Base-by-base conservation (phyloP, 2,797 vertebrate genomes). In the Aulostomus chinensis region DNA sequence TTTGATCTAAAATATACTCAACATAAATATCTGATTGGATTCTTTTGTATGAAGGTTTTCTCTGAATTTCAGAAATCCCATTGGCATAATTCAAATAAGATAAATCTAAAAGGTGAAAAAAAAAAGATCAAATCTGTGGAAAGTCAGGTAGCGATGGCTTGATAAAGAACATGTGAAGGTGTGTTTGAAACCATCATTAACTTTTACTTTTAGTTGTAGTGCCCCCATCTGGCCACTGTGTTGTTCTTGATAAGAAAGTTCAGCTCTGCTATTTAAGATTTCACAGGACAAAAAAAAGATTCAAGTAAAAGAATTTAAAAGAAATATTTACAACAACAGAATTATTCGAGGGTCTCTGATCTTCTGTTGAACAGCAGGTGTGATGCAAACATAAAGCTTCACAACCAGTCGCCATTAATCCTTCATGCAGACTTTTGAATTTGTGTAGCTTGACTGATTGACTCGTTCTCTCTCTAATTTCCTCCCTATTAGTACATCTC, bases 201-300 rank as follows among this genome's bases (percentile, higher is more conserved):
- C 57, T 53, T 73, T 57, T 68, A 73, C 52, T 51, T 68, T 73
- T 68, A 48, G n/a, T n/a, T n/a, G n/a, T 47, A 74, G 56, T 75
- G 74, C 82, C 80, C 54, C 73, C 73, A 36, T 53, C 59, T 81
- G 82, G 77, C n/a, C 17, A 52, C 48, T 2, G 5, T 38, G 1
- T 30, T 84, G 56, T 75, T 7, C 30, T 14, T 4, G 40, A 31
- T 47, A 2, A 58, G 49, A 3, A 28, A 16, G 9, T 46, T 4
- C n/a, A 31, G 17, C 9, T 35, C 14, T 50, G 8, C 1, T 7
- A 5, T 7, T 58, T 9, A 28, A 25, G 7, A 31, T 32, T 40
- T 58, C 3, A 25, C 7, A 22, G 9, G 14, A 34, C 7, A 22
- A 5, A 20, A n/a, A 22, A 14, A 5, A 51, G 4, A 6, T 8